Evolutionary conservation across 2,113 vertebrate species (phyloP).

Genomic region (Oreotragus oreotragus): DNA sequence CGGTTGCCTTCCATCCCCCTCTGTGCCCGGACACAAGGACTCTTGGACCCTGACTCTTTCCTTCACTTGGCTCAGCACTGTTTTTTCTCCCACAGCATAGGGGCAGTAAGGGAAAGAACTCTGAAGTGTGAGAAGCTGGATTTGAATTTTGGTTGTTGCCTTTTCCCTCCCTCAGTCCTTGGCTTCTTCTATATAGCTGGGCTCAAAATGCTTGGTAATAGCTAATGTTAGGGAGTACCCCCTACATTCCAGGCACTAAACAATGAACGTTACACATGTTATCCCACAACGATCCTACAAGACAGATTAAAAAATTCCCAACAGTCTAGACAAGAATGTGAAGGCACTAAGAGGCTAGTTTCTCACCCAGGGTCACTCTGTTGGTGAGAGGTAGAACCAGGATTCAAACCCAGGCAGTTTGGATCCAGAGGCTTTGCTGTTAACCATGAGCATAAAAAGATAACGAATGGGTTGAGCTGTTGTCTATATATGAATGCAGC

Average conservation of each 20-base stretch:
- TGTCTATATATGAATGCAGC: neutral
- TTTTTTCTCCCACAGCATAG: neutral
- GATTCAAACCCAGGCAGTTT: neutral
- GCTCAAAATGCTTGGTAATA: too few relatives aligned
- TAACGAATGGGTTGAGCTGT: neutral
- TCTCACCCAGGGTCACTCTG: accelerated
- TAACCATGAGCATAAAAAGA: neutral
- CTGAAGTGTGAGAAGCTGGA: neutral
- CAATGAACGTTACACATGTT: neutral
- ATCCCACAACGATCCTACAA: too few relatives aligned
- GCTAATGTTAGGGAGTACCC: neutral
- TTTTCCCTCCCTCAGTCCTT: neutral
- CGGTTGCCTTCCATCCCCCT: neutral
- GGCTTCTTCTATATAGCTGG: neutral
- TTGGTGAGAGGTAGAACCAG: neutral
- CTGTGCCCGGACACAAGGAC: neutral
- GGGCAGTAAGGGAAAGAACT: neutral
- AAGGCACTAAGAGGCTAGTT: neutral
- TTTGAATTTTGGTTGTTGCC: neutral
- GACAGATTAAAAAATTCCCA: neutral
- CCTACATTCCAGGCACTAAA: neutral
- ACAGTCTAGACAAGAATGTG: too few relatives aligned
- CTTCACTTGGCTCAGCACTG: neutral
- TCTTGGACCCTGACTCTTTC: neutral
- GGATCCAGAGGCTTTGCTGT: neutral